Evolutionary conservation across 1,140 invertebrate genomes (phyloP).

Genomic region (Rhopalosiphum padi): DNA sequence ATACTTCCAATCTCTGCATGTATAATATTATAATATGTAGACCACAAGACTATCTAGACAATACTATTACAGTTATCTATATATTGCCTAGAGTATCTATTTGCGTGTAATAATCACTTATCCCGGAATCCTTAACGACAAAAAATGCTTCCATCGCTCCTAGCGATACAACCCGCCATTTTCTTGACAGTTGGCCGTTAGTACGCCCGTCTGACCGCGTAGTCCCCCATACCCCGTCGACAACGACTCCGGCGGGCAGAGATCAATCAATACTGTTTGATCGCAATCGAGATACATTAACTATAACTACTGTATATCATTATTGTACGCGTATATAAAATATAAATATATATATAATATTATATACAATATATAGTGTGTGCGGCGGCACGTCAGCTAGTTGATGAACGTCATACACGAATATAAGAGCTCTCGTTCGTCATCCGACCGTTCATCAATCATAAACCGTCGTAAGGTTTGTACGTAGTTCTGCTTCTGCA

Average conservation of each 20-base stretch:
- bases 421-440: background rate
- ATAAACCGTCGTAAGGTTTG: background rate
- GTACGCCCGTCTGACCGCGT: background rate
- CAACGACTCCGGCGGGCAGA: background rate
- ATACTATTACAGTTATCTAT: too few species aligned
- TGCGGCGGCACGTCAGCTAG: background rate
- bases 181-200: background rate
- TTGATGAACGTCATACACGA: background rate
- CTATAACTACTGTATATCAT: background rate
- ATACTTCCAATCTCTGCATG: too few species aligned
- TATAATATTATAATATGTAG: too few species aligned
- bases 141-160: background rate
- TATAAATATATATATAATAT: background rate
- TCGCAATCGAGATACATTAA: background rate
- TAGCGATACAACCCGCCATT: background rate
- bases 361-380: background rate
- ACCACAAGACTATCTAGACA: too few species aligned
- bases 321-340: background rate
- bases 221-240: background rate
- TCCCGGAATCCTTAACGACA: background rate
- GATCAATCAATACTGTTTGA: conserved; percentile 8
- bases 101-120: background rate
- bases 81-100: background rate
- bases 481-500: background rate
- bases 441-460: background rate